Base-by-base conservation (phyloP, 2,888 invertebrate species). In the Eupelmus urozonus region DNA sequence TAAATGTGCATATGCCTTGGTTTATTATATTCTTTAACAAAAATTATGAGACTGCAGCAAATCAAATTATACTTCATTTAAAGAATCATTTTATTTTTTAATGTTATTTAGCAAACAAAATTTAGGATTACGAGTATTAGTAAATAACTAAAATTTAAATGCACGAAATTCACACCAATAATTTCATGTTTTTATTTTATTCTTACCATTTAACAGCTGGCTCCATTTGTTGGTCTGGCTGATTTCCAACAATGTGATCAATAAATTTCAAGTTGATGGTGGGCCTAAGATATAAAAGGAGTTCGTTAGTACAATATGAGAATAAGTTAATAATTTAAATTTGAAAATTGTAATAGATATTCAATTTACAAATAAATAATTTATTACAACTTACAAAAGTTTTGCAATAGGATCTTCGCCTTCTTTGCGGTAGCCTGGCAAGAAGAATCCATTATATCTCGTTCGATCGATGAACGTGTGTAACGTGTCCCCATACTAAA, bases 181-280 rank as follows among this genome's bases (percentile, higher is more conserved):
- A n/a, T 1, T 4, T 23, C 5, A 4, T 0, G 23, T 23, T 20
- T 23, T 13, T 20, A 59, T 25, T 3, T 29, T 49, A 45, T 13
- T 45, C 18, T 23, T 87, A 93, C 99, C 99, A 99, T 85, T 96
- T 93, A 0, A 96, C 97, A 0, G 94, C 95, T 45, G 93, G 91
- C 89, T 96, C 96, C 99, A 99, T 99, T 83, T 94, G 92, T 60
- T 94, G 90, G 85, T 98, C 97, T 0, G 98, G 98, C 90, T 99
- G 98, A 90, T 99, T 99, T 2, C 98, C 98, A 5, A 99, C 99
- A 67, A 97, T 94, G 88, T 99, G 99, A 89, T 99, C 99, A 76
- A 99, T 94, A 87, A 98, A 98, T 87, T 96, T 93, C 75, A 99
- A 92, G 82, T 94, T 93, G 29, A 92, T 91, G 71, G 92, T 90